phyloP scores from a whole-genome alignment of 1,140 invertebrate genomes.

The Cyrtorhinus lividipennis region DNA sequence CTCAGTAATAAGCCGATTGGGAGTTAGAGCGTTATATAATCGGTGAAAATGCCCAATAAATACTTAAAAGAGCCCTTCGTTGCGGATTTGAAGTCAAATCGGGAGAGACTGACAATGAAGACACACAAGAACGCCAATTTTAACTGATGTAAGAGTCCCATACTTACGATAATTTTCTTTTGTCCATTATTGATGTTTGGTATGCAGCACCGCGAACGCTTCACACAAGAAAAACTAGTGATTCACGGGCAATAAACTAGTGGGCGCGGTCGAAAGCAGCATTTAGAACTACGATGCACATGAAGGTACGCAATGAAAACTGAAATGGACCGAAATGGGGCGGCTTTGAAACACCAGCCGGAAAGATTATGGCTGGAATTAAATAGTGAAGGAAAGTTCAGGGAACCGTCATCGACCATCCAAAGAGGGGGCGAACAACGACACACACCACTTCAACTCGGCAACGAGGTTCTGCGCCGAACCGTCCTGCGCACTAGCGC shows the following conservation, averaged over 20 bases:
- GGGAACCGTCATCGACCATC: neutral
- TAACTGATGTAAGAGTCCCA: neutral
- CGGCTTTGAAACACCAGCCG: too few species aligned
- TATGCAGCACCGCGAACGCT: neutral
- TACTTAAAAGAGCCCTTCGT: slow-evolving; percentile 13
- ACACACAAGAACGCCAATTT: too few species aligned
- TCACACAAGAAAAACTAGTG: neutral
- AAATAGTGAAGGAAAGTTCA: neutral
- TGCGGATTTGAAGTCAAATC: too few species aligned
- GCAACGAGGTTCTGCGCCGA: neutral
- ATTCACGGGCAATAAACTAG: neutral
- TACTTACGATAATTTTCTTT: slow-evolving; percentile 24
- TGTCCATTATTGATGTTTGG: slow-evolving; percentile 18
- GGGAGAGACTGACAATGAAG: too few species aligned
- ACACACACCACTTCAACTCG: neutral
- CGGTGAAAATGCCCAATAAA: neutral
- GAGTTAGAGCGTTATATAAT: neutral
- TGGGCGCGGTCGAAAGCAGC: neutral
- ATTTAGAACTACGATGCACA: neutral
- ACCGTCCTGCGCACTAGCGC: neutral
- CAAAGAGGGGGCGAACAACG: neutral
- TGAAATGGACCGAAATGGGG: too few species aligned
- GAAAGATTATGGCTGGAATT: too few species aligned
- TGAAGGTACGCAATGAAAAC: too few species aligned
- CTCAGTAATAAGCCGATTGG: too few species aligned